These are phyloP conservation scores for Catharus ustulatus DNA, from an alignment of 2,797 vertebrate genomes.

Conservation along the genomic window DNA sequence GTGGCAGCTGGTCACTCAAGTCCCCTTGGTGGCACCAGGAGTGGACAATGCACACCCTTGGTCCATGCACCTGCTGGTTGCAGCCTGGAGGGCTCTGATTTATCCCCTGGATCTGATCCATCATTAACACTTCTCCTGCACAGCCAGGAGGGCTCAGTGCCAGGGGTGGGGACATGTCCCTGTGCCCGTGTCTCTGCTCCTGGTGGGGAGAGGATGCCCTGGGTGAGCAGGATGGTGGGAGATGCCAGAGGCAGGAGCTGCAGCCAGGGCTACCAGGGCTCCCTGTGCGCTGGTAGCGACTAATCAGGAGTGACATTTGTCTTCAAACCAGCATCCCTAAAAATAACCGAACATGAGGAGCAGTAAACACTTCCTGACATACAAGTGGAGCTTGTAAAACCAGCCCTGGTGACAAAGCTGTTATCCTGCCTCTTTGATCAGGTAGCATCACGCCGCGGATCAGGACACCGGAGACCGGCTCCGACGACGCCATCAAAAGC, in stretches of 20 bases:
- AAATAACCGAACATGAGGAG: neutral
- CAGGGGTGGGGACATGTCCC: fast-evolving
- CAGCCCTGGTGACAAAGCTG: neutral
- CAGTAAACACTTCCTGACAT: slow-evolving; percentile 31
- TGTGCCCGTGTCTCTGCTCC: fast-evolving
- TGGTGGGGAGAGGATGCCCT: neutral
- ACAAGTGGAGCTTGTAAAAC: slow-evolving; percentile 22
- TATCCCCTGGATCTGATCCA: neutral
- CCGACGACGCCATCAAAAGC: slow-evolving; percentile 97
- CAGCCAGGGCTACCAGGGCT: neutral
- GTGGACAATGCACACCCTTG: neutral
- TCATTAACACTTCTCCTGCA: neutral
- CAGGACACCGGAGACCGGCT: slow-evolving; percentile 97
- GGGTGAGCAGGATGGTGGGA: neutral
- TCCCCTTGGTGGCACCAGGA: fast-evolving
- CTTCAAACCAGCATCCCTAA: slow-evolving; percentile 33
- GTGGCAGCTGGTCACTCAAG: neutral
- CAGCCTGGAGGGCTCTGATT: neutral
- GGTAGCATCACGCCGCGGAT: slow-evolving; percentile 99
- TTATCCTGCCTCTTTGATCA: slow-evolving; percentile 75
- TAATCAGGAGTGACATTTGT: neutral
- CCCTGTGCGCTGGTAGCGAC: fast-evolving
- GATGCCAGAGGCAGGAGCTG: neutral
- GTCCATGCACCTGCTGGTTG: neutral
- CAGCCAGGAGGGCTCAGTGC: neutral